Base-by-base conservation (phyloP, 2,797 vertebrate genomes). In the Cossypha dichroa region DNA sequence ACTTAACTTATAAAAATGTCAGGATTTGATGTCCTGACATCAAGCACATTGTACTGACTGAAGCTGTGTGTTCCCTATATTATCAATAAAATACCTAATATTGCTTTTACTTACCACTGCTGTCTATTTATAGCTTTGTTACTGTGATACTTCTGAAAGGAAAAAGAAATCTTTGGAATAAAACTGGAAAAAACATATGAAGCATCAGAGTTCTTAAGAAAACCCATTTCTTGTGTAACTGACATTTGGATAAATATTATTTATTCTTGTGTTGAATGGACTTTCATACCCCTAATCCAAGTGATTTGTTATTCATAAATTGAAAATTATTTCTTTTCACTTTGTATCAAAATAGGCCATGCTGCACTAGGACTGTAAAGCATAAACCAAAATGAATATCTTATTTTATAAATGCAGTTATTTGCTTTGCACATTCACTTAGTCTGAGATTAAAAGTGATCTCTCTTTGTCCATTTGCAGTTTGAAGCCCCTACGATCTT, bases 401-500 rank as follows among this genome's bases (percentile, higher is more conserved):
- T 72, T 40, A 8, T 26, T 73, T 85, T 88, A 22, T 25, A 77
- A 59, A 45, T 26, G 1, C 2, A 15, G 10, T 64, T 0, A 23
- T 55, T 89, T 91, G 12, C 70, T 86, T 78, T 85, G 67, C 29
- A 22, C 79, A 38, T 10, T 45, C 63, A 33, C 52, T 90, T 29
- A 64, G 41, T 4, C 28, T 87, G 49, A 77, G 73, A 17, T 38
- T 29, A 52, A 56, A 80, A 80, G 8, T 68, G 20, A 69, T 62
- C 67, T 77, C 67, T 77, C 41, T 82, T 60, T 86, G 60, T 92
- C 68, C 64, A 18, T 92, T 74, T 88, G 41, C 98, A 99, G 99
- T 9, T 95, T 98, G 95, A 99, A 99, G 97, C 98, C 97, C 45
- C 97, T 99, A 10, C 98, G 99, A 3, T 99, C 99, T 73, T 99